Base-by-base conservation (phyloP, 1,140 invertebrate genomes). In the Cardiocondyla obscurior region DNA sequence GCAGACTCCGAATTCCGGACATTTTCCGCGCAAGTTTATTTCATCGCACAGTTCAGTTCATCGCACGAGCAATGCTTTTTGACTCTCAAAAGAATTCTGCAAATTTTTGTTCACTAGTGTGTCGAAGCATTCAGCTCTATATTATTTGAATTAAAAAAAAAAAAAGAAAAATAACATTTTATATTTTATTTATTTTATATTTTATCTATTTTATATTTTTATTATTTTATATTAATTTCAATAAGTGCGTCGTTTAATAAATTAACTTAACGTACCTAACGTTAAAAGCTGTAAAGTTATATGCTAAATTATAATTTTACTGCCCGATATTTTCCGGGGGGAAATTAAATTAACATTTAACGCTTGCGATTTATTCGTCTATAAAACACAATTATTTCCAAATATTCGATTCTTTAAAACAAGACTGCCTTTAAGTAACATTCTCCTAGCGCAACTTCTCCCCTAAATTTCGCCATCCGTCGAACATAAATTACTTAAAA, bases 401-500 rank as follows among this genome's bases (percentile, higher is more conserved):
- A 12, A 67, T 67, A 79, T 69, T 67, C 69, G 55, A 69, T 69
- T 25, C 7, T 8, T 8, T 3, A 36, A n/a, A 51, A 4, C 22
- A 69, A n/a, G n/a, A 69, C 8, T 67, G 62, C 7, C n/a, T n/a
- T n/a, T n/a, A n/a, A n/a, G n/a, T n/a, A n/a, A n/a, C n/a, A n/a
- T n/a, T n/a, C n/a, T n/a, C n/a, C n/a, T n/a, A n/a, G n/a, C n/a
- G n/a, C 8, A 64, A 39, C n/a, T 30, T 69, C 12, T 19, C 28
- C 22, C 2, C 12, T 3, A 36, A 67, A 39, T 30, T 53, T 42
- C 72, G 14, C 39, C 33, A 67, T 53, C 33, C 30, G 30, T 14
- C 44, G 16, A 53, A 42, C 22, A 42, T 79, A 79, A 79, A 79
- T 79, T 69, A 67, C 44, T 33, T 25, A 64, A 19, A 4, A 69